Percentiles rank a stretch among this genome's conserved stretches.
Evolutionary conservation across 2,797 vertebrate species (phyloP).

Genomic region (Microchirus variegatus): DNA sequence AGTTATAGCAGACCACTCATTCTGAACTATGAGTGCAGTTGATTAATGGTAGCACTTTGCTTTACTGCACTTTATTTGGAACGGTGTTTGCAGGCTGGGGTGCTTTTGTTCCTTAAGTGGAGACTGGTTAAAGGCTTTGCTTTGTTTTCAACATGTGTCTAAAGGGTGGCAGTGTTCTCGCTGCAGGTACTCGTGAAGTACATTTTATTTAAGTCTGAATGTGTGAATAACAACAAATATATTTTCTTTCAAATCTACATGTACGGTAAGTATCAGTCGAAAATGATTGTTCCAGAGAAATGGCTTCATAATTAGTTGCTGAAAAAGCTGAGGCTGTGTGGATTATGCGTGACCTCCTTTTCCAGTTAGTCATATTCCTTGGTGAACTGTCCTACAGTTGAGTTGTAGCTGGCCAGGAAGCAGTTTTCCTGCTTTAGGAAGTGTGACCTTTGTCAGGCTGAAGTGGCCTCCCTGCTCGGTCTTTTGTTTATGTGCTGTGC

Average conservation of each 20-base stretch:
- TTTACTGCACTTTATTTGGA: conserved; percentile 62
- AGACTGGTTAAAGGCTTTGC: conserved; percentile 47
- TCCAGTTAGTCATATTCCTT: conserved; percentile 28
- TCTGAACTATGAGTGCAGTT: conserved; percentile 34
- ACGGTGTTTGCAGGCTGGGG: conserved; percentile 51
- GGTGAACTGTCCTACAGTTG: conserved; percentile 31
- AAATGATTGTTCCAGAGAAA: neutral
- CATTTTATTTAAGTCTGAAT: conserved; percentile 43
- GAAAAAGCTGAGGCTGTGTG: neutral
- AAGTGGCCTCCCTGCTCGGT: conserved; percentile 74
- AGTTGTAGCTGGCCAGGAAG: conserved; percentile 68
- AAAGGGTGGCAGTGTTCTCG: conserved; percentile 8
- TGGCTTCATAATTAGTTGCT: conserved; percentile 6
- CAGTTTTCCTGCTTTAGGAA: conserved; percentile 85
- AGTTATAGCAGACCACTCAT: conserved; percentile 43
- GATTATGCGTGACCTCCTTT: conserved; percentile 9
- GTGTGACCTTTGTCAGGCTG: conserved; percentile 78
- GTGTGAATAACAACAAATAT: conserved; percentile 5
- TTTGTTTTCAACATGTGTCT: conserved; percentile 44
- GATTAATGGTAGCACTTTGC: conserved; percentile 70
- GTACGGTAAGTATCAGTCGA: neutral
- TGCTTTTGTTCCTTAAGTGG: conserved; percentile 49
- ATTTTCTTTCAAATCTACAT: conserved; percentile 1
- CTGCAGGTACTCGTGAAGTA: conserved; percentile 31
- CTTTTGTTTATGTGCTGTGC: conserved; percentile 82